Percentiles rank a stretch among this genome's conserved stretches.
phyloP scores from a whole-genome alignment of 2,888 invertebrate genomes.

The Xylocampa areola region DNA sequence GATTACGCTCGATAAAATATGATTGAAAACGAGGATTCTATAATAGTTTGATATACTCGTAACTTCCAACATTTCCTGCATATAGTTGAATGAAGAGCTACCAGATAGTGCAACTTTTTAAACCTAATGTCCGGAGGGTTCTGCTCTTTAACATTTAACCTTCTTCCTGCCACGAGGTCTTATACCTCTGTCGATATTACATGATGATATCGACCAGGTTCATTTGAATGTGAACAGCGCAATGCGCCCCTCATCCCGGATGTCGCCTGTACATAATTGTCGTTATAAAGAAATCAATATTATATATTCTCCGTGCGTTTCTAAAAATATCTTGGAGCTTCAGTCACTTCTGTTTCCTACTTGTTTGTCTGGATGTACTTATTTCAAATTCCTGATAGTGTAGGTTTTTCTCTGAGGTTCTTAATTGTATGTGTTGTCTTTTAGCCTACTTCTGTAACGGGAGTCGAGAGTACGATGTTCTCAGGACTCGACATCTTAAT shows the following conservation, averaged over 20 bases:
- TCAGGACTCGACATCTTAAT: too few species aligned
- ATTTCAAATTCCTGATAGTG: not conserved
- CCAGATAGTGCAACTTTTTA: too few species aligned
- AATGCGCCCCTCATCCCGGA: conserved; percentile 63
- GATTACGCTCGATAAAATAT: too few species aligned
- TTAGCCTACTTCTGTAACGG: too few species aligned
- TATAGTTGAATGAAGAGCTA: too few species aligned
- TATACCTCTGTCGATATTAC: conserved; percentile 20
- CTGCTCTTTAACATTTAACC: too few species aligned
- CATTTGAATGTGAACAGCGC: conserved; percentile 57
- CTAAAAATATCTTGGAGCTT: conserved; percentile 25
- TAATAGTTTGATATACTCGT: too few species aligned
- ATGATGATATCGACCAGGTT: conserved; percentile 14
- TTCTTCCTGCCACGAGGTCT: conserved; percentile 3
- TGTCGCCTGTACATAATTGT: conserved; percentile 59
- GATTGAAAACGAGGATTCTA: too few species aligned
- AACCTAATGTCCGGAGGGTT: too few species aligned
- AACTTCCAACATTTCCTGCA: too few species aligned
- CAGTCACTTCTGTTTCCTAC: conserved; percentile 1
- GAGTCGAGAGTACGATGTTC: too few species aligned
- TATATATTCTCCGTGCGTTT: conserved; percentile 36
- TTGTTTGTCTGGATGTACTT: not conserved
- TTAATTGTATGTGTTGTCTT: too few species aligned
- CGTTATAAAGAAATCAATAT: conserved; percentile 48
- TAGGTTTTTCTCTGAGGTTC: not conserved